Evolutionary conservation across 2,797 vertebrate genomes (phyloP).

Genomic region (Botia almorhae): DNA sequence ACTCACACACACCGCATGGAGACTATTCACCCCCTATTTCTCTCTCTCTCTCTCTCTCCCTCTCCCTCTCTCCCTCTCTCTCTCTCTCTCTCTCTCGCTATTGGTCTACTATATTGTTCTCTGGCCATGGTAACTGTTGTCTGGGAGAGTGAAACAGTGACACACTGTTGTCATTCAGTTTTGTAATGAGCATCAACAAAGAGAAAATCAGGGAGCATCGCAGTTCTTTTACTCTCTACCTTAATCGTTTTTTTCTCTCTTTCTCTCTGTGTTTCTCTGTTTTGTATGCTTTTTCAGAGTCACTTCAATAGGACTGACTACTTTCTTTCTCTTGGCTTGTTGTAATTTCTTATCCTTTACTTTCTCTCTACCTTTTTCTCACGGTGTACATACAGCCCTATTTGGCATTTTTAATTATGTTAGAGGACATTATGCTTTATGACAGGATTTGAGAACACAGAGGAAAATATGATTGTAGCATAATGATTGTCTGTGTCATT

Average conservation of each 20-base stretch:
- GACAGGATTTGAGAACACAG: background rate
- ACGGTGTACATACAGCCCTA: background rate
- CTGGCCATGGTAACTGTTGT: constrained; percentile 72
- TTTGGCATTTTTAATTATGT: background rate
- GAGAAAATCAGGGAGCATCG: constrained; percentile 28
- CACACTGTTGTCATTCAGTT: constrained; percentile 35
- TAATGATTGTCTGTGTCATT: background rate
- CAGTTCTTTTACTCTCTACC: background rate
- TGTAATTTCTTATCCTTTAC: background rate
- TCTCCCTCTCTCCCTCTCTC: constrained; percentile 52
- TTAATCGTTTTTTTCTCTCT: background rate
- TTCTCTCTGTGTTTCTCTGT: background rate
- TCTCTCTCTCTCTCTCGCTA: constrained; percentile 61
- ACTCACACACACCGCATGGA: constrained; percentile 38
- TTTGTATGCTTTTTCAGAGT: constrained; percentile 9
- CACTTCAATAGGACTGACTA: constrained; percentile 14
- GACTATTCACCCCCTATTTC: constrained; percentile 63
- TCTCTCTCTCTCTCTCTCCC: constrained; percentile 58
- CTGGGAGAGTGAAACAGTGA: constrained; percentile 51
- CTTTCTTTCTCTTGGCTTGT: constrained; percentile 7
- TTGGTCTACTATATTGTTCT: constrained; percentile 44
- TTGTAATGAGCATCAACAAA: constrained; percentile 36
- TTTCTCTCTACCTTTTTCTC: constrained; percentile 1
- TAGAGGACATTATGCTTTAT: background rate
- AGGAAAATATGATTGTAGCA: no score